A percentile compares a stretch with the other conserved stretches of the same genome.
These are phyloP conservation scores for Anolis apletophallus DNA, from an alignment of 2,797 vertebrate genomes.

Conservation along the genomic window DNA sequence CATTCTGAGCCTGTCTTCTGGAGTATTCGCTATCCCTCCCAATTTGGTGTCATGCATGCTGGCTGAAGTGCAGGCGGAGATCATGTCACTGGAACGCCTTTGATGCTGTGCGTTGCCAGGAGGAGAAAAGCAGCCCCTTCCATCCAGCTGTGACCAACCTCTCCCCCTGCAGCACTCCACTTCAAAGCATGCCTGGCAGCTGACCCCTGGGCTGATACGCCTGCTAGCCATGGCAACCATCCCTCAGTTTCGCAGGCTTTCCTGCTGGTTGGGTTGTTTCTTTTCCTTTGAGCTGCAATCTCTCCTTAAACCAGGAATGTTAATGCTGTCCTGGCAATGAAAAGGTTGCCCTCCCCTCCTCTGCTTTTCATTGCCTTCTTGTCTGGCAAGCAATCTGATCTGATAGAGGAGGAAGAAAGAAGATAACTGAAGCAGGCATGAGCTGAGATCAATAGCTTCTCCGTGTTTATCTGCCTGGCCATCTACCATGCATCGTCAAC, in stretches of 20 bases:
- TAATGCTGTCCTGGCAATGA: neutral
- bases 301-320: slow-evolving; percentile 4
- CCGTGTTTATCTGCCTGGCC: neutral
- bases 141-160: slow-evolving; percentile 29
- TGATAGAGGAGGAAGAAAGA: neutral
- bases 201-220: neutral
- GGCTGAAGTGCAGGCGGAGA: neutral
- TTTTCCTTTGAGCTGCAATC: neutral
- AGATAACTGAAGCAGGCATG: neutral
- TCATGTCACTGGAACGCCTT: slow-evolving; percentile 32
- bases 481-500: too few species aligned
- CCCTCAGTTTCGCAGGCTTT: slow-evolving; percentile 36
- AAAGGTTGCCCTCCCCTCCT: neutral
- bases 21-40: too few species aligned
- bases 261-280: slow-evolving; percentile 28
- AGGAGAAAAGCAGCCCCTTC: slow-evolving; percentile 13
- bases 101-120: neutral
- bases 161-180: slow-evolving; percentile 1
- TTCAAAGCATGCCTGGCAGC: slow-evolving; percentile 45
- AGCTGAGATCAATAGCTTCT: neutral
- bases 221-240: neutral
- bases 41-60: too few species aligned
- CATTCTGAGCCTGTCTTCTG: too few species aligned
- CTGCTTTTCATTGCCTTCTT: neutral
- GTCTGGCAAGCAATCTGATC: neutral